These are phyloP conservation scores for Halictus rubicundus DNA, from an alignment of 1,140 invertebrate species.

Conservation along the genomic window DNA sequence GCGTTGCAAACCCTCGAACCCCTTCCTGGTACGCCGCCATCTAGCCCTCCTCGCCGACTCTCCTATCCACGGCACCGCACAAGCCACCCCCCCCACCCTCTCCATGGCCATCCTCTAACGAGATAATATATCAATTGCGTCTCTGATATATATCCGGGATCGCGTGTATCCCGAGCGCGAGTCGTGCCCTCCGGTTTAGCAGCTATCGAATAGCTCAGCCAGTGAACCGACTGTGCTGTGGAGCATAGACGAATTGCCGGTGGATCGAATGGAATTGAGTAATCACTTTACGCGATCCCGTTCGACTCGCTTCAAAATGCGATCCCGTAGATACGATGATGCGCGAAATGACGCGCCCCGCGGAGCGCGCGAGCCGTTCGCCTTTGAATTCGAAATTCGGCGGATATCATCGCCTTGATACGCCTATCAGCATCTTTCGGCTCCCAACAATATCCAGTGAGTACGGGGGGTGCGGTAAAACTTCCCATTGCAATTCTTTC, in stretches of 20 bases:
- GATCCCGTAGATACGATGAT: neutral
- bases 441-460: no score
- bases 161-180: conserved; percentile 11
- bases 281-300: neutral
- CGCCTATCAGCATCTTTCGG: no score
- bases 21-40: neutral
- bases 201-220: neutral
- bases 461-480: no score
- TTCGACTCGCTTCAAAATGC: neutral
- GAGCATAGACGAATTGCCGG: conserved; percentile 8
- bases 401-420: no score
- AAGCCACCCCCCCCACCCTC: neutral
- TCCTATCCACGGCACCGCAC: neutral
- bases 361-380: neutral
- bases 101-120: neutral
- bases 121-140: conserved; percentile 44
- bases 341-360: neutral
- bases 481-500: no score
- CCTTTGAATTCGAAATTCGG: no score
- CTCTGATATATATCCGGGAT: conserved; percentile 37
- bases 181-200: conserved; percentile 17
- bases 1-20: conserved; percentile 8
- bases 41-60: neutral
- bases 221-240: neutral
- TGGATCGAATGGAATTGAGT: neutral